Evolutionary conservation across 53 echinoderm and acorn worm species (phyloP), one percentile per base, ranked within the genome.

Genomic region (Apostichopus leukothele): DNA sequence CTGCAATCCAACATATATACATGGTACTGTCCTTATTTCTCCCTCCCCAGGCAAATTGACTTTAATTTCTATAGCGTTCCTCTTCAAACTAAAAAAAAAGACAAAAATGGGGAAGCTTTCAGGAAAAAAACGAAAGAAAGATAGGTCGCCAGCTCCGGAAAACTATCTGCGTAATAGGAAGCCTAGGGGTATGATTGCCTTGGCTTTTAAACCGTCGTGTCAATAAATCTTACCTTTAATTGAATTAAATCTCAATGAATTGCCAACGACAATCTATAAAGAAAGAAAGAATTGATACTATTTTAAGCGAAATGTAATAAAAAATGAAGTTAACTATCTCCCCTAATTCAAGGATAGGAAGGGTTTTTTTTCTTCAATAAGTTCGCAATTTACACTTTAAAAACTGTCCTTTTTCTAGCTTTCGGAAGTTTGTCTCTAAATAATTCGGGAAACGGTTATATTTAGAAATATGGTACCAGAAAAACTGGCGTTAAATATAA

Each of bases 101-200:
- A 6, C 3, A n/a, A 71, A 71, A 71, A 16, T 71, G 18, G n/a
- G 6, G 71, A 18, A 71, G 14, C 18, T 71, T 18, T n/a, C 20
- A n/a, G n/a, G 6, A 19, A 71, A 63, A 63, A 63, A 63, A 13
- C 11, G 63, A 63, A 63, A 63, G 16, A 16, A 18, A 71, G 71
- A 71, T 71, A 71, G 71, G 71, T 71, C 71, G 18, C n/a, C 71
- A n/a, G 20, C 71, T 71, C 71, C 71, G 71, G 71, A 71, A 71
- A 71, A 71, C 71, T 71, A 71, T 14, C 71, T 71, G 16, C 6
- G 71, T 71, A 71, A 71, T 13, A 71, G 71, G 20, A 16, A 71
- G 71, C 71, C 71, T 71, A 6, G 16, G 18, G 71, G 71, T 71
- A 71, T 71, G 20, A 71, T 71, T 71, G 71, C 71, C 13, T 16